phyloP scores from a whole-genome alignment of 2,113 vertebrate genomes.

The Lucifuga dentata region DNA sequence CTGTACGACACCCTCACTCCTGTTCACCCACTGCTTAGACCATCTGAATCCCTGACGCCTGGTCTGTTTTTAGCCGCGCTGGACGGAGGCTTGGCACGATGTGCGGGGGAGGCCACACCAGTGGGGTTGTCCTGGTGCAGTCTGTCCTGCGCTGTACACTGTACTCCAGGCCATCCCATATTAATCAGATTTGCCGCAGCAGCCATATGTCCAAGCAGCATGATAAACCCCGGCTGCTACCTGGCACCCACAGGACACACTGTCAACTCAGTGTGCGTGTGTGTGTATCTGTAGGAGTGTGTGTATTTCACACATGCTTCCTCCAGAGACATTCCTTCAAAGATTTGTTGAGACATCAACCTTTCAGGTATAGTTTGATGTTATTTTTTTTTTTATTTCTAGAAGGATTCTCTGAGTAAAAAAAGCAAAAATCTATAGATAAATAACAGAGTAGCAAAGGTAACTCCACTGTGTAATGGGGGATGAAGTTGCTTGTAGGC shows the following conservation, averaged over 20 bases:
- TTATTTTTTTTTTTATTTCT: neutral
- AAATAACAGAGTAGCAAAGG: constrained; percentile 15
- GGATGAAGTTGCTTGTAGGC: constrained; percentile 57
- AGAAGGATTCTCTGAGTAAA: neutral
- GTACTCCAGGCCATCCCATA: constrained; percentile 75
- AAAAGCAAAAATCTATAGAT: constrained; percentile 8
- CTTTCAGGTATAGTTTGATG: neutral
- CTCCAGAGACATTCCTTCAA: constrained; percentile 57
- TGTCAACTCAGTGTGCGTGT: constrained; percentile 60
- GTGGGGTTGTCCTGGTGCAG: constrained; percentile 80
- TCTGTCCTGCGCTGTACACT: constrained; percentile 71
- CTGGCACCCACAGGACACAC: constrained; percentile 66
- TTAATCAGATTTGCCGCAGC: constrained; percentile 84
- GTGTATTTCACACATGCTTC: constrained; percentile 46
- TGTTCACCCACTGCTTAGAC: constrained; percentile 51
- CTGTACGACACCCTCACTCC: constrained; percentile 35
- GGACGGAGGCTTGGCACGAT: constrained; percentile 70
- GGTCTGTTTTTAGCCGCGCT: constrained; percentile 80
- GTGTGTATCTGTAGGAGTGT: constrained; percentile 28
- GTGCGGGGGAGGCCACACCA: constrained; percentile 64
- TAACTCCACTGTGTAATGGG: constrained; percentile 21
- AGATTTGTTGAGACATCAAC: constrained; percentile 42
- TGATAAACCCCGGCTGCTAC: constrained; percentile 78
- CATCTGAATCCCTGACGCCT: constrained; percentile 76
- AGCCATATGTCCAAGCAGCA: constrained; percentile 84